Evolutionary conservation across 2,888 invertebrate genomes (phyloP).

Genomic region (Rhagophthalmus giganteus): DNA sequence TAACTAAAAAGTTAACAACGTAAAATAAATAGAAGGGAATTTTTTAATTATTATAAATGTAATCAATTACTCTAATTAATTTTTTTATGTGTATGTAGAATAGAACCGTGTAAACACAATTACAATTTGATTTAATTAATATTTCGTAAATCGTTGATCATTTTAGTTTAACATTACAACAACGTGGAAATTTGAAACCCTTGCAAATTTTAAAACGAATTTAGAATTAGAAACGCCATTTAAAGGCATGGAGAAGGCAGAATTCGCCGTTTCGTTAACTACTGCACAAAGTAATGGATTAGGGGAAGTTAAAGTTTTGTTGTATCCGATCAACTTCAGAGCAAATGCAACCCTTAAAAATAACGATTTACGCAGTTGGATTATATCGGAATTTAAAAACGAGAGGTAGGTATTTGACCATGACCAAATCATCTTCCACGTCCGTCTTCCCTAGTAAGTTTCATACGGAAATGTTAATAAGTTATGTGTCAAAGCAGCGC

Average conservation of each 20-base stretch:
- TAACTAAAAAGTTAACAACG: no score
- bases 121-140: no score
- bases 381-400: conserved; percentile 44
- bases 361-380: conserved; percentile 41
- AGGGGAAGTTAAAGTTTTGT: conserved; percentile 43
- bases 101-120: no score
- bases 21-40: no score
- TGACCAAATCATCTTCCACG: neutral
- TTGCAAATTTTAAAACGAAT: conserved; percentile 47
- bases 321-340: conserved; percentile 50
- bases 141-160: no score
- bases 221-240: conserved; percentile 54
- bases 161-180: conserved; percentile 38
- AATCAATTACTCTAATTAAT: no score
- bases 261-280: conserved; percentile 49
- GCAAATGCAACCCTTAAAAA: conserved; percentile 46
- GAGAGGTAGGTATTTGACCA: conserved; percentile 40
- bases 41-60: no score
- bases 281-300: conserved; percentile 47
- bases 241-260: conserved; percentile 51
- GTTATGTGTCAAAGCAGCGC: no score
- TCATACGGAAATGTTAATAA: no score
- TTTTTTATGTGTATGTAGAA: no score
- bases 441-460: no score
- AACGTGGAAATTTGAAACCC: conserved; percentile 40